phyloP scores from a whole-genome alignment of 2,888 invertebrate species.

The Nasonia oneida region DNA sequence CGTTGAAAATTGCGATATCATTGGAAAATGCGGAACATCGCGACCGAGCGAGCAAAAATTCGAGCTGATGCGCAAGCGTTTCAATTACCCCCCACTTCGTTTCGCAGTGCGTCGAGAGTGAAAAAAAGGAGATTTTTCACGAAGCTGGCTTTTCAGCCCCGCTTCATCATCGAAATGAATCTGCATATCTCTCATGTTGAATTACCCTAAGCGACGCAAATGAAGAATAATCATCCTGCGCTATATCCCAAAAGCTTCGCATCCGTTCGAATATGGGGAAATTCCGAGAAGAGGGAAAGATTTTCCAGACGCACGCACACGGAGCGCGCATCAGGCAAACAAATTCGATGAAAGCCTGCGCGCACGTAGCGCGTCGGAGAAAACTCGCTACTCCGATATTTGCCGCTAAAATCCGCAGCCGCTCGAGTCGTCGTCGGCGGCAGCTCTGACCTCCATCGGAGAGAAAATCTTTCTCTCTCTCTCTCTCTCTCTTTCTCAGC shows the following conservation, averaged over 20 bases:
- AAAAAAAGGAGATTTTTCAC: no score
- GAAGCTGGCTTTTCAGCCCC: no score
- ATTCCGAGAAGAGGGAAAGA: neutral
- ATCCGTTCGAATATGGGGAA: neutral
- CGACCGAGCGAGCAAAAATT: neutral
- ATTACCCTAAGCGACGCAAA: no score
- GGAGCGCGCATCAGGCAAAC: neutral
- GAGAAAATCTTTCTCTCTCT: neutral
- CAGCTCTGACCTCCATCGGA: neutral
- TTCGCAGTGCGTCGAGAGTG: no score
- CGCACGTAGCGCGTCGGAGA: neutral
- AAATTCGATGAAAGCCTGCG: neutral
- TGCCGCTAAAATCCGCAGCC: neutral
- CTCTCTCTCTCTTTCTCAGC: neutral
- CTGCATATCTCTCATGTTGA: no score
- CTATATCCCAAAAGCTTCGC: no score
- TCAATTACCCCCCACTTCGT: neutral
- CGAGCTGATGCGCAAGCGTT: neutral
- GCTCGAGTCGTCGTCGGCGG: neutral
- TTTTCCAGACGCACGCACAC: neutral
- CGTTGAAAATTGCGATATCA: constrained; percentile 1
- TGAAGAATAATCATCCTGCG: no score
- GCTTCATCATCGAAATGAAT: no score
- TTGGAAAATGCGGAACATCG: neutral
- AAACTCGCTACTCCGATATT: neutral